Evolutionary conservation across 2,113 vertebrate genomes (phyloP).

Genomic region (Dasyprocta punctata): DNA sequence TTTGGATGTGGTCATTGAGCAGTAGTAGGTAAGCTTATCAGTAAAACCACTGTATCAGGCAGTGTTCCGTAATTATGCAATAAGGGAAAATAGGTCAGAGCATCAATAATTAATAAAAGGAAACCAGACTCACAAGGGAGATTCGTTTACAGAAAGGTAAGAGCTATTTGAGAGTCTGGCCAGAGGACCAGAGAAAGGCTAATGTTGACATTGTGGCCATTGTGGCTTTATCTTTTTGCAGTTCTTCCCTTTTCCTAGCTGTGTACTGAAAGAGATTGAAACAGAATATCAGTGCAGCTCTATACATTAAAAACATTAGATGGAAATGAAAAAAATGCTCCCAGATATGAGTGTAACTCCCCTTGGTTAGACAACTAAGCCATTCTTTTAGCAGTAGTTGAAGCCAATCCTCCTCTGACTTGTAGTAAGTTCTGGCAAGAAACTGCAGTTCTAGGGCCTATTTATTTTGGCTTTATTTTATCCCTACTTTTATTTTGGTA

Average conservation of each 20-base stretch:
- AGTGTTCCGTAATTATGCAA: not conserved
- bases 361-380: slow-evolving; percentile 45
- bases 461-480: slow-evolving; percentile 64
- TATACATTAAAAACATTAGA: slow-evolving; percentile 34
- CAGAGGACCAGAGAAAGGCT: not conserved
- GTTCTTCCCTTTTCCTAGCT: slow-evolving; percentile 59
- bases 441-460: slow-evolving; percentile 16
- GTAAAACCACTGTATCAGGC: slow-evolving; percentile 36
- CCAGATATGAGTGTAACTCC: slow-evolving; percentile 10
- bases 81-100: not conserved
- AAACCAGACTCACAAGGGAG: not conserved
- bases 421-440: slow-evolving; percentile 41
- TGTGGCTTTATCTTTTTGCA: slow-evolving; percentile 26
- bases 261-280: slow-evolving; percentile 15
- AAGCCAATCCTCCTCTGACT: not conserved
- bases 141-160: not conserved
- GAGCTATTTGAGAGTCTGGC: not conserved
- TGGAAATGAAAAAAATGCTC: slow-evolving; percentile 32
- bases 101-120: slow-evolving; percentile 42
- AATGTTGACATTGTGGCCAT: not conserved
- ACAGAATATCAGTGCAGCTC: slow-evolving; percentile 36
- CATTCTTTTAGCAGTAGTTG: slow-evolving; percentile 45
- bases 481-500: slow-evolving; percentile 46
- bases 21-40: slow-evolving; percentile 43
- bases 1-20: slow-evolving; percentile 1